Conservation (phyloP, 2,888 invertebrate species). For the Cylloceria caligata region DNA sequence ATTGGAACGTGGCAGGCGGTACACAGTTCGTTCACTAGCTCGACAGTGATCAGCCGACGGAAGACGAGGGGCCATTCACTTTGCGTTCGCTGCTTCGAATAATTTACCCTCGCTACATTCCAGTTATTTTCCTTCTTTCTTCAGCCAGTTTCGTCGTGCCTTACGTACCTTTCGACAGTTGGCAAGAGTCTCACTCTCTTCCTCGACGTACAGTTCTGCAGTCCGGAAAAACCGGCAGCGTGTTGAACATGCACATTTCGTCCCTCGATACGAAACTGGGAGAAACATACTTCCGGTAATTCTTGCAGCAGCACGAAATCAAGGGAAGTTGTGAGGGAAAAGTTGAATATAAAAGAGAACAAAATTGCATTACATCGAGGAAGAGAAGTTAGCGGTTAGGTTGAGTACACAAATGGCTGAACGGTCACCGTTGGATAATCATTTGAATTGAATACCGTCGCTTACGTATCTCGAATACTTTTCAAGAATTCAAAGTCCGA, state of each 20-base stretch:
- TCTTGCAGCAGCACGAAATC: neutral
- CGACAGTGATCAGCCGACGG: constrained; percentile 54
- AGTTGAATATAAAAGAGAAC: neutral
- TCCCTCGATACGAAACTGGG: neutral
- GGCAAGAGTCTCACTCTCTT: constrained; percentile 24
- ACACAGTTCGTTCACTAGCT: constrained; percentile 50
- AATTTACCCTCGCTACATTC: constrained; percentile 57
- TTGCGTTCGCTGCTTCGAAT: constrained; percentile 59
- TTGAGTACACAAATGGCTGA: neutral
- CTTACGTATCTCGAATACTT: neutral
- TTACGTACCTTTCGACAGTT: constrained; percentile 21
- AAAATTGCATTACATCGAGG: no score
- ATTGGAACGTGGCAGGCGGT: constrained; percentile 13
- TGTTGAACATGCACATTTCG: constrained; percentile 4
- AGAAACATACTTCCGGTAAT: constrained; percentile 17
- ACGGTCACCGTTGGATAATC: neutral
- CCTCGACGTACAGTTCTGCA: constrained; percentile 10
- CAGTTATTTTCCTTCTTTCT: constrained; percentile 14
- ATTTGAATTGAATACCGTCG: neutral
- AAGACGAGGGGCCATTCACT: constrained; percentile 36
- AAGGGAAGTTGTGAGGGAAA: neutral
- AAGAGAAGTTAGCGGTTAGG: neutral
- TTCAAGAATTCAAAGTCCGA: neutral
- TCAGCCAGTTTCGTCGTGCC: neutral
- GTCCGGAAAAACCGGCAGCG: constrained; percentile 26